phyloP scores from a whole-genome alignment of 2,888 invertebrate species.

The Drosophila nigritarsus region DNA sequence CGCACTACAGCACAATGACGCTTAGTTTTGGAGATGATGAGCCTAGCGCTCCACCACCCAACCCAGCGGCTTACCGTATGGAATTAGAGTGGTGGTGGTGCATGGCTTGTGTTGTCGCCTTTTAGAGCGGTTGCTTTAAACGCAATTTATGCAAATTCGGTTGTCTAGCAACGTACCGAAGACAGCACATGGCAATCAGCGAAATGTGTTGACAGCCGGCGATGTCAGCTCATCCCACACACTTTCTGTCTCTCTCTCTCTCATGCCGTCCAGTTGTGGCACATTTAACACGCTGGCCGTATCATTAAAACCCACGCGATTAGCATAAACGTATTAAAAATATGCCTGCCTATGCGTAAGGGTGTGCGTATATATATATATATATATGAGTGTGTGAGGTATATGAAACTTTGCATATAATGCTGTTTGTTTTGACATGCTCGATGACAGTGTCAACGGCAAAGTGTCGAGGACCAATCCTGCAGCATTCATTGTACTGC shows the following conservation, averaged over 20 bases:
- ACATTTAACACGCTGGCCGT: conserved; percentile 75
- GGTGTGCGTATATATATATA: conserved; percentile 11
- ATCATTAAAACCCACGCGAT: conserved; percentile 77
- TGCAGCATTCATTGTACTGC: conserved; percentile 29
- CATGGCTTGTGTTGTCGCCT: conserved; percentile 7
- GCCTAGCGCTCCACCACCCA: not conserved
- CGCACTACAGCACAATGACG: conserved; percentile 49
- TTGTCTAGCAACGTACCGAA: conserved; percentile 53
- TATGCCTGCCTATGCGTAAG: conserved; percentile 67
- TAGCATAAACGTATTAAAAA: conserved; percentile 84
- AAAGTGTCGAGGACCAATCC: conserved; percentile 17
- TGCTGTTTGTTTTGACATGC: conserved; percentile 83
- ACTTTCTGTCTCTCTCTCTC: not conserved
- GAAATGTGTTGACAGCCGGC: conserved; percentile 73
- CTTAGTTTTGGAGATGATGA: conserved; percentile 45
- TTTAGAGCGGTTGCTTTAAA: conserved; percentile 57
- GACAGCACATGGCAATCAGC: conserved; percentile 72
- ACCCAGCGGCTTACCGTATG: not conserved
- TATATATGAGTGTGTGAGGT: conserved; percentile 9
- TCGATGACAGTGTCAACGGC: conserved; percentile 77
- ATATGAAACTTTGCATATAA: conserved; percentile 75
- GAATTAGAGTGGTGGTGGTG: conserved; percentile 8
- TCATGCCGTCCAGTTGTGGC: conserved; percentile 57
- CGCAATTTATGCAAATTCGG: conserved; percentile 77
- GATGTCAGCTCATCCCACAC: not conserved